Base-by-base conservation (phyloP, 1,140 invertebrate genomes). In the Cyphomyrmex costatus region DNA sequence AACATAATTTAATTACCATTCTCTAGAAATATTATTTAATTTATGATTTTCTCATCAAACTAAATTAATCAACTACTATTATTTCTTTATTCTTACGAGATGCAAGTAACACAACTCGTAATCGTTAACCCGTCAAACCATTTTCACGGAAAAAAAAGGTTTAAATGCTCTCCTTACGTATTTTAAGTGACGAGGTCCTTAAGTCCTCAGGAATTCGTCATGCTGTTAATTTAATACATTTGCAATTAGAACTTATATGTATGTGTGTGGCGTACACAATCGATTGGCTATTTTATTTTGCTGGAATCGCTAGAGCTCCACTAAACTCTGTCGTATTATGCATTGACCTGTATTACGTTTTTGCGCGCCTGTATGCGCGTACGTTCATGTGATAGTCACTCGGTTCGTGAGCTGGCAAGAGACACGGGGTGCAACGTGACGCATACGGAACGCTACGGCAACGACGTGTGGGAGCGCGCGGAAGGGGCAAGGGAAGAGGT, bases 251-350 rank as follows among this genome's bases (percentile, higher is more conserved):
- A 24, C 16, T 33, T 24, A 30, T 24, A 7, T 12, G n/a, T 14
- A 10, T 46, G 10, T 2, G 24, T 46, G 42, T 5, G 6, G 53
- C 68, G 71, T 30, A 27, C 27, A 65, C 88, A 36, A 90, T 90
- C 88, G 89, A 89, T 90, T 87, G 77, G 56, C 76, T 60, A 70
- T 73, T 89, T 89, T 90, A 89, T 90, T 89, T 90, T 63, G 56
- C 68, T 66, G 58, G 65, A 86, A 63, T 85, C 65, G 46, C 14
- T 56, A 61, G 60, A 51, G 83, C 68, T 70, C 68, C 46, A 53
- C 46, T 77, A 61, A 85, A 51, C 73, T 71, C 42, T 24, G 76
- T 58, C 46, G 51, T 71, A 89, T 89, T 89, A 85, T 82, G 71
- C 86, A 53, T 53, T 53, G 77, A 42, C 53, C 56, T 33, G 24